Evolutionary conservation across 2,113 vertebrate genomes (phyloP).

Genomic region (Eublepharis macularius): DNA sequence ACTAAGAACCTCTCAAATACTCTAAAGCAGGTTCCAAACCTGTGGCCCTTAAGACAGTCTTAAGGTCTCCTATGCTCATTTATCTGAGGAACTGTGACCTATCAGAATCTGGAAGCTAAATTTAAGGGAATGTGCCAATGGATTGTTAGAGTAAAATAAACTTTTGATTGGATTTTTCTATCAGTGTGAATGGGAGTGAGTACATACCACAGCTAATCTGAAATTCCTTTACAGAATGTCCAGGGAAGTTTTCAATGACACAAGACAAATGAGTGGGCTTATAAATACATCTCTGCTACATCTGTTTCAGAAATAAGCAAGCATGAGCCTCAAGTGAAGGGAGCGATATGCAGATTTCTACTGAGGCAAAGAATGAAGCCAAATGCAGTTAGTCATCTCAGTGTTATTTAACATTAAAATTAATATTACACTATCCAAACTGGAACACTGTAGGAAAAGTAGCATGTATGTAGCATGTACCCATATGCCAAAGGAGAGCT

Average conservation of each 20-base stretch:
- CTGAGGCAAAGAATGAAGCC: neutral
- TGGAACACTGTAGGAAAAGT: neutral
- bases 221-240: neutral
- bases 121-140: too few species aligned
- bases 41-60: neutral
- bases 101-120: too few species aligned
- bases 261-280: neutral
- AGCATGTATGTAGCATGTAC: rapidly evolving
- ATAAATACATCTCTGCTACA: neutral
- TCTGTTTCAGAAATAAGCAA: neutral
- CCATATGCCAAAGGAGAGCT: conserved; percentile 4
- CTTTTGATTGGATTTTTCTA: too few species aligned
- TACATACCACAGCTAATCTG: too few species aligned
- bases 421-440: neutral
- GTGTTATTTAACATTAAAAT: conserved; percentile 20
- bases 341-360: neutral
- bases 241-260: neutral
- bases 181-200: too few species aligned
- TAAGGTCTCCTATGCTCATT: neutral
- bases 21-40: too few species aligned
- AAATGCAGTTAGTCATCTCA: conserved; percentile 10
- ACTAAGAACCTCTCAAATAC: neutral
- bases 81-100: too few species aligned
- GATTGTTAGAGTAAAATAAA: too few species aligned
- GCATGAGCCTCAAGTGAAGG: neutral